Percentiles rank a stretch among this genome's conserved stretches.
phyloP scores from a whole-genome alignment of 2,113 vertebrate genomes.

The Centropus bengalensis region DNA sequence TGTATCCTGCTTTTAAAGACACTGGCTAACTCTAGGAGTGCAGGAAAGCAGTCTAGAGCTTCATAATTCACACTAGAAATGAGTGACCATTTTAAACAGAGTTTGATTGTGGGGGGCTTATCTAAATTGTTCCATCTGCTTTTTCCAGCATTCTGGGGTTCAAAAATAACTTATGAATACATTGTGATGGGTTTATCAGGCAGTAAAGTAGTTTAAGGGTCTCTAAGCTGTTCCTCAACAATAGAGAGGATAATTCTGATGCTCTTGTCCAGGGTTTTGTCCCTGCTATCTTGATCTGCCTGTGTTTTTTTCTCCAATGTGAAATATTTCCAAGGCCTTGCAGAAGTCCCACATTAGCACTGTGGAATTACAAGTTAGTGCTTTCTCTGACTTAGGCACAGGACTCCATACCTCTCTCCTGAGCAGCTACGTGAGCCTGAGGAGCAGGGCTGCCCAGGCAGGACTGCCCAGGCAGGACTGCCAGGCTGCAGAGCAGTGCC shows the following conservation, averaged over 20 bases:
- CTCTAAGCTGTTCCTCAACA: not conserved
- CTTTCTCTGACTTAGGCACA: not conserved
- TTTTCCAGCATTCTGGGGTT: not conserved
- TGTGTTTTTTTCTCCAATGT: not conserved
- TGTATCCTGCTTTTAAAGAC: slow-evolving; percentile 12
- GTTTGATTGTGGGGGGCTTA: not conserved
- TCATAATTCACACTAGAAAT: not conserved
- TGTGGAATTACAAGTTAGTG: not conserved
- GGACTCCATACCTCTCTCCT: not conserved
- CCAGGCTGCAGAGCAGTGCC: not conserved
- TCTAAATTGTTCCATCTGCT: not conserved
- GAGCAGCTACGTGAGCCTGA: not conserved
- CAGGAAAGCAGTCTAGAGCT: not conserved
- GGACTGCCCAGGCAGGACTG: not conserved
- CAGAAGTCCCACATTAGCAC: not conserved
- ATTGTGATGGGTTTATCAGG: not conserved
- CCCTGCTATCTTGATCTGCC: not conserved
- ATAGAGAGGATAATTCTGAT: not conserved
- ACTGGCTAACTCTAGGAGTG: not conserved
- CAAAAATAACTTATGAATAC: not conserved
- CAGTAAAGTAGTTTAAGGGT: not conserved
- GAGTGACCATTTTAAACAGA: not conserved
- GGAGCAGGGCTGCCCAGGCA: not conserved
- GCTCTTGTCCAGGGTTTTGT: not conserved
- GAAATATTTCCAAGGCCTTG: not conserved